Base-by-base conservation (phyloP, 2,888 invertebrate species). In the Himalopsyche kuldschensis region DNA sequence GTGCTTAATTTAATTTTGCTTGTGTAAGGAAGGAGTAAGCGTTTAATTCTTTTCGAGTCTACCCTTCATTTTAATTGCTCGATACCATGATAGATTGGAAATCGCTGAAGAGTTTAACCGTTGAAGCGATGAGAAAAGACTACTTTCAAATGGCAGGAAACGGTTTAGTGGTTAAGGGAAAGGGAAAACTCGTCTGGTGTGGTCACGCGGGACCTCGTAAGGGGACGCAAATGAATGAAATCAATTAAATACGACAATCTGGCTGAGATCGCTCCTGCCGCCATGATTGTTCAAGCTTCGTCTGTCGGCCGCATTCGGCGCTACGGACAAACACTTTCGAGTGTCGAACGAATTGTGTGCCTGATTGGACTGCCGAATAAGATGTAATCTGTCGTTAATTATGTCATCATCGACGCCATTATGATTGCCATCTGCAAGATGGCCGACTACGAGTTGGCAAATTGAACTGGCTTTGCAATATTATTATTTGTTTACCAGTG, bases 241-340 rank as follows among this genome's bases (percentile, higher is more conserved):
- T 86, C 86, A 86, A 86, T 86, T 86, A 86, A 86, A 84, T 82
- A 86, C 85, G 86, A 86, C 86, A 86, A 86, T 86, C 86, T 75
- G 85, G 80, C 63, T 82, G 81, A 81, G 83, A 86, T 86, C 84
- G 84, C 84, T 81, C 86, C 82, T 83, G 84, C 81, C 84, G 86
- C 82, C 83, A 83, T 81, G 75, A 82, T 86, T 82, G 83, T 86
- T 86, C 83, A 84, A 84, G 84, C 82, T 84, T 77, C 78, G 75
- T n/a, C 31, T 30, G 31, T n/a, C 75, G 30, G 75, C 75, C 32
- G 31, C 75, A 31, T n/a, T 27, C 20, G 24, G 55, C 20, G 55
- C 55, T 55, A 6, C 20, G 55, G 20, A 55, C 55, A 55, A 55
- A 55, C 55, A 55, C 55, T 55, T 55, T 55, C 55, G 20, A 55